These are phyloP conservation scores for Maniola jurtina DNA, from an alignment of 1,140 invertebrate genomes.

Conservation along the genomic window DNA sequence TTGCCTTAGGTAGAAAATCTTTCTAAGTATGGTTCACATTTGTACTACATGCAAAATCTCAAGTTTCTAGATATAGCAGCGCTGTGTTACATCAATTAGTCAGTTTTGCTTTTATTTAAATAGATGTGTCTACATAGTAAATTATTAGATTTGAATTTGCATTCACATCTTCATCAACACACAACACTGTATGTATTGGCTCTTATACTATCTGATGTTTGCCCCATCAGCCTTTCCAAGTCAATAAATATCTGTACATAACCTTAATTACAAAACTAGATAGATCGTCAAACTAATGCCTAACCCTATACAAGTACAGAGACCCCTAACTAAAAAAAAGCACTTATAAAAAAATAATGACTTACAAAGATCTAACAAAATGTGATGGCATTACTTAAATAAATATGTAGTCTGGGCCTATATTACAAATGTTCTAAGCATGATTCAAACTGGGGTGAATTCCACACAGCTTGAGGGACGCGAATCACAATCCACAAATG, in stretches of 20 bases:
- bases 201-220: constrained; percentile 16
- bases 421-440: too few relatives aligned
- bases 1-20: too few relatives aligned
- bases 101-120: too few relatives aligned
- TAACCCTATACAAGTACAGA: constrained; percentile 20
- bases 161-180: background rate
- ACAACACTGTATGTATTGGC: background rate
- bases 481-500: too few relatives aligned
- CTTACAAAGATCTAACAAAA: constrained; percentile 39
- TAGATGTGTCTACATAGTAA: too few relatives aligned
- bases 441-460: too few relatives aligned
- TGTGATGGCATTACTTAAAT: constrained; percentile 37
- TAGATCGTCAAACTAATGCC: constrained; percentile 22
- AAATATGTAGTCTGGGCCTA: constrained; percentile 1
- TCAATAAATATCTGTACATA: constrained; percentile 74
- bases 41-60: too few relatives aligned
- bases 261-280: constrained; percentile 40
- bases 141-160: too few relatives aligned
- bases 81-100: too few relatives aligned
- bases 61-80: too few relatives aligned
- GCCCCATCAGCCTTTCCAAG: constrained; percentile 51
- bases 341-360: constrained; percentile 28
- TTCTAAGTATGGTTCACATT: too few relatives aligned
- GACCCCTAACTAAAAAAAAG: constrained; percentile 23
- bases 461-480: too few relatives aligned